These are phyloP conservation scores for Rugalucina vietnamica DNA, from an alignment of 2,888 invertebrate genomes.

Conservation along the genomic window DNA sequence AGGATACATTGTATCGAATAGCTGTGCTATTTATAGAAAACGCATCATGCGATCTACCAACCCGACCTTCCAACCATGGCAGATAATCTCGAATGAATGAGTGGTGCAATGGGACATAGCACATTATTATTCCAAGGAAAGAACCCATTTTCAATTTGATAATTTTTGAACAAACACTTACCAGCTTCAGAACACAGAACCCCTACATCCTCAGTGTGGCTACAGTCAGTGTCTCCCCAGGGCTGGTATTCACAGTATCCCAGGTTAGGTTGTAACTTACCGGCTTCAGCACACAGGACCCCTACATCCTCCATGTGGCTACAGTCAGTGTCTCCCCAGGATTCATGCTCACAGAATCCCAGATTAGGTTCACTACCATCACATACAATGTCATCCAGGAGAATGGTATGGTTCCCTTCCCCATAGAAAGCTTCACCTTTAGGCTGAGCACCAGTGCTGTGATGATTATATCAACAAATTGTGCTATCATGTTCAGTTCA, in stretches of 20 bases:
- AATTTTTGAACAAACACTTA: too few relatives aligned
- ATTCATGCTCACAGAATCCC: slow-evolving; percentile 21
- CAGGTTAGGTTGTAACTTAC: slow-evolving; percentile 37
- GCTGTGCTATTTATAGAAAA: too few relatives aligned
- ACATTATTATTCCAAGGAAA: too few relatives aligned
- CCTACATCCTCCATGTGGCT: slow-evolving; percentile 56
- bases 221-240: slow-evolving; percentile 44
- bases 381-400: slow-evolving; percentile 54
- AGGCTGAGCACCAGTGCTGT: slow-evolving; percentile 65
- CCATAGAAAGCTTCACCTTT: slow-evolving; percentile 65
- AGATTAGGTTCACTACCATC: slow-evolving; percentile 48
- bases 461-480: too few relatives aligned
- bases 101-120: too few relatives aligned
- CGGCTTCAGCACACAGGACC: slow-evolving; percentile 41
- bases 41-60: too few relatives aligned
- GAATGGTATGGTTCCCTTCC: slow-evolving; percentile 40
- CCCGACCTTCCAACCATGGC: too few relatives aligned
- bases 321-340: slow-evolving; percentile 44
- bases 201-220: slow-evolving; percentile 57
- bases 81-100: too few relatives aligned
- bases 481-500: too few relatives aligned
- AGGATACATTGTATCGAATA: too few relatives aligned
- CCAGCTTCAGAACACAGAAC: slow-evolving; percentile 41
- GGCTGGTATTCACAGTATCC: slow-evolving; percentile 22
- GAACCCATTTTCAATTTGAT: too few relatives aligned